Base-by-base conservation (phyloP, 2,888 invertebrate species). In the Phytoseiulus persimilis region DNA sequence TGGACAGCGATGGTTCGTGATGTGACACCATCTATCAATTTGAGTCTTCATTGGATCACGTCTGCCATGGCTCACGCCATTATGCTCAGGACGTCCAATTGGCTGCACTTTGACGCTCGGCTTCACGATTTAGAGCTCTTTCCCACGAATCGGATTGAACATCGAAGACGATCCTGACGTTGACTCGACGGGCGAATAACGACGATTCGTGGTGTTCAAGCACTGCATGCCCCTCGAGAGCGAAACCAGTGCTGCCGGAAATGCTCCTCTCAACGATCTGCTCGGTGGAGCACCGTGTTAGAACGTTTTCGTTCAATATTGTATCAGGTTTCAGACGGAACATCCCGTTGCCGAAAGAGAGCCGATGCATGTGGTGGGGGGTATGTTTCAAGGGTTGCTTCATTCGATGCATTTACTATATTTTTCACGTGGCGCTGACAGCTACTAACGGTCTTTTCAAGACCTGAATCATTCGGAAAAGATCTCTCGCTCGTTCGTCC, bases 401-500 rank as follows among this genome's bases (percentile, higher is more conserved):
- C 65, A 65, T 65, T 65, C 65, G 65, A 65, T 65, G 65, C 65
- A 65, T 65, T 28, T 28, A 65, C 65, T 23, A 65, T 65, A 65
- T 65, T 65, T 65, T 65, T 65, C 65, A 65, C 65, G 14, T 65
- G 65, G 65, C 65, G 65, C 28, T 65, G 65, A 65, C 65, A 65
- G 65, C 65, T 65, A 65, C 65, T 65, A 65, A 65, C 65, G 65
- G 65, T 65, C 65, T 65, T 65, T 65, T 28, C 65, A 65, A 28
- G 65, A 65, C 65, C 65, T 65, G 65, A 65, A 65, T 65, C 65
- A 65, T 65, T 65, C 65, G 65, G 65, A 65, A 65, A 65, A 65
- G 14, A 65, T 65, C 65, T 65, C 65, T 46, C 46, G 46, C 14
- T 46, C 46, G 9, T 46, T 6, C n/a, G n/a, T n/a, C n/a, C n/a